Evolutionary conservation across 2,797 vertebrate species (phyloP), one percentile per base, ranked within the genome.

Genomic region (Remorina albescens): DNA sequence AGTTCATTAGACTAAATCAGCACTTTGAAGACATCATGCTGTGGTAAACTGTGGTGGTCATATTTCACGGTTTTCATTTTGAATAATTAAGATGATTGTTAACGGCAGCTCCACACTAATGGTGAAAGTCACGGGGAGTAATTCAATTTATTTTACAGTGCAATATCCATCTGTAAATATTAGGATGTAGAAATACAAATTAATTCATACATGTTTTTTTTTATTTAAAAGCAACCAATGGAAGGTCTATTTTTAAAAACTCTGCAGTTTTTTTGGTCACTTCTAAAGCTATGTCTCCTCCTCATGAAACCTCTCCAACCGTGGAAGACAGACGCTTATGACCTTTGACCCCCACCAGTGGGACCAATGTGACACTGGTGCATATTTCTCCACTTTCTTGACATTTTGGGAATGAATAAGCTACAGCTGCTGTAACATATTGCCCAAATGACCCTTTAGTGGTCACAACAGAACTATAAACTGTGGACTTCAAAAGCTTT

Each of bases 281-380:
- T 25, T 50, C 2, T 18, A 61, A 32, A 47, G 41, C 19, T 32
- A 34, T 18, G 6, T 70, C 32, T 68, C 34, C 18, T 9, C 25
- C 30, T 44, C 28, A 57, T 51, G 75, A 77, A 39, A 74, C 44
- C 67, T 53, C 21, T 70, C 67, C 54, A 72, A 26, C 74, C 63
- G 72, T 51, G 64, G 50, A 50, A 6, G 13, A 18, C n/a, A 23
- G 21, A 42, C 46, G 2, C 56, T 26, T 12, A 18, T 32, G 70
- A 37, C 55, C 63, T n/a, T 34, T 26, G 59, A 51, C 59, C 69
- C 19, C 46, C 18, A n/a, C 19, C 4, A 0, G 21, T 46, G 63
- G 16, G 56, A 61, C 23, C 0, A 15, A 16, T 18, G 68, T 53
- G 7, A 36, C 2, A 0, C 36, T 28, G 19, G 39, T 23, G 13